Base-by-base conservation (phyloP, 1,140 invertebrate genomes). In the Drosophila triauraria region DNA sequence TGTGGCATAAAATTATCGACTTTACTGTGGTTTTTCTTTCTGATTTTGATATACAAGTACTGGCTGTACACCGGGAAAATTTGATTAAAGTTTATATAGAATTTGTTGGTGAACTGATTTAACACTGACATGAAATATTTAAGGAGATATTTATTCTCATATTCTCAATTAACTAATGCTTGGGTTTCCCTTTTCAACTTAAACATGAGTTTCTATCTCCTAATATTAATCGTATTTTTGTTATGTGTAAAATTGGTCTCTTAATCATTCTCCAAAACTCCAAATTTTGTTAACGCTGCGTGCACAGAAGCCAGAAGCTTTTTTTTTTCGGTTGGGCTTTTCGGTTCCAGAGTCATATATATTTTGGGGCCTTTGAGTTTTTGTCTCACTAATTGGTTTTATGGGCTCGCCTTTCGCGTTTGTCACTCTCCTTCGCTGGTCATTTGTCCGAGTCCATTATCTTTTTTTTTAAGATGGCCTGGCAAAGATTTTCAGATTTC, bases 1-100 rank as follows among this genome's bases (percentile, higher is more conserved):
- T 67, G 67, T 76, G 75, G 85, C 81, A 90, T 90, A 72, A 76
- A 85, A 79, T 85, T 76, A 86, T 79, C 78, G 63, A 72, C 79
- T 65, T 63, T 43, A 30, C 44, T 65, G 12, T 20, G 32, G 32
- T 79, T 58, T 59, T 62, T 68, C 46, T 48, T 43, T 60, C 4
- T 30, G 47, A 59, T 77, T 62, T 78, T 78, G 51, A 70, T 77
- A 68, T 50, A 75, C 51, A 58, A 63, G 47, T 70, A 51, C 53
- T 43, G 35, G n/a, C 4, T 46, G 17, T 38, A 3, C 51, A 54
- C 51, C 13, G 51, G 7, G 15, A 38, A 12, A 38, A 54, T 20
- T 20, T 12, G 2, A 17, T 4, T 1, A 43, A 17, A 25, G 6
- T 23, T 27, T 8, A 27, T 0, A n/a, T 9, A 7, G 47, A 27